Evolutionary conservation across 2,113 vertebrate species (phyloP), one percentile per base, ranked within the genome.

Genomic region (Ibidorhyncha struthersii): DNA sequence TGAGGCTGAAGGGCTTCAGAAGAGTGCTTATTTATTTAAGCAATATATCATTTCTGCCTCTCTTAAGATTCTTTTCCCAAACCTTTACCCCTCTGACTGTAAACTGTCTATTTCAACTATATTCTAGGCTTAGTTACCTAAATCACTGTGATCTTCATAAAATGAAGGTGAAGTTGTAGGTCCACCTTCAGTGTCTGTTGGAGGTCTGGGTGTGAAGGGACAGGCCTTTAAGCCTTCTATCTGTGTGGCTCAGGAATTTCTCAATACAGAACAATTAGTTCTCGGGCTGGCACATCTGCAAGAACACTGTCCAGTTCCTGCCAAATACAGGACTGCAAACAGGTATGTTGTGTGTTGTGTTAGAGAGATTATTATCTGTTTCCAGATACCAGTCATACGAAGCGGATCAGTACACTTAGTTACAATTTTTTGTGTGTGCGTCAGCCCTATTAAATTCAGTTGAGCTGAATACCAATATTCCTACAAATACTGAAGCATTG

Each of bases 211-310:
- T 92, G 71, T 43, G 47, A 47, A n/a, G 62, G 49, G 56, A 15
- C 11, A n/a, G 15, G 72, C 66, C 59, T 81, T 93, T 23, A 78
- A 86, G n/a, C 21, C 27, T 76, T 62, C 45, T 32, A 14, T n/a
- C 81, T 15, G 21, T 32, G 6, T 3, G 10, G 61, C 83, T 97
- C 72, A 95, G 58, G 12, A n/a, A n/a, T 41, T 90, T 82, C 21
- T 94, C 10, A 11, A 71, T 63, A 74, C 47, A 40, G 78, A 63
- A 85, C 47, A 95, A 14, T 29, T 47, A 77, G 17, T 93, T 78
- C 65, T 96, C 90, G 52, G 95, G 56, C 81, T 91, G 90, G n/a
- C 66, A 95, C 82, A 82, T 65, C 45, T 94, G 72, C n/a, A 83
- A 50, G 78, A 90, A 84, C 63, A 25, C 4, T 8, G 16, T 80